Percentiles rank a stretch among this genome's conserved stretches.
Conservation (phyloP, 1,140 invertebrate genomes). For the Anastrepha ludens region DNA sequence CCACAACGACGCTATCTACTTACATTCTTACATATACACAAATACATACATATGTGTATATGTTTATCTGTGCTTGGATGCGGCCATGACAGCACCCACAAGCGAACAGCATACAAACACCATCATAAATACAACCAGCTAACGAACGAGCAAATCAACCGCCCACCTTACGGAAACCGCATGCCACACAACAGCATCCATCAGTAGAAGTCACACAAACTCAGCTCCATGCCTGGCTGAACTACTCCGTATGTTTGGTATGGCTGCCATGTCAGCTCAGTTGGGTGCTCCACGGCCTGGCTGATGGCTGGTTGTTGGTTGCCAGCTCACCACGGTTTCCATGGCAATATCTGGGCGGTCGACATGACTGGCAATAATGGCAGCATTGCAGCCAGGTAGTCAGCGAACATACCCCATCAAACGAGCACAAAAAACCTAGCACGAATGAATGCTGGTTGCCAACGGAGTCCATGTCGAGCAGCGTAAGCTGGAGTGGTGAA, state of each 20-base stretch:
- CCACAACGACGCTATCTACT: neutral
- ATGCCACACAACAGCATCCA: constrained; percentile 19
- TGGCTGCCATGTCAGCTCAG: neutral
- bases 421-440: neutral
- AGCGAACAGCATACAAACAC: neutral
- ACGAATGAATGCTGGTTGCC: neutral
- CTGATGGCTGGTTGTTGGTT: constrained; percentile 8
- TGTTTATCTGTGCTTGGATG: neutral
- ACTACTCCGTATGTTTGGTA: neutral
- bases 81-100: constrained; percentile 7
- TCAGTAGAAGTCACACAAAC: neutral
- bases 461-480: neutral
- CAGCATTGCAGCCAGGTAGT: constrained; percentile 13
- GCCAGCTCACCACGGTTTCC: constrained; percentile 43
- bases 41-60: neutral
- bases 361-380: constrained; percentile 40
- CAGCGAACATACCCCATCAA: neutral
- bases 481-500: constrained; percentile 9
- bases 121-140: neutral
- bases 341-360: constrained; percentile 43
- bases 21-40: neutral
- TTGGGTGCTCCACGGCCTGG: constrained; percentile 15
- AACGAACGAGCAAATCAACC: neutral
- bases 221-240: neutral
- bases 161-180: neutral